phyloP scores from a whole-genome alignment of 2,113 vertebrate genomes.

The Oryzias javanicus region DNA sequence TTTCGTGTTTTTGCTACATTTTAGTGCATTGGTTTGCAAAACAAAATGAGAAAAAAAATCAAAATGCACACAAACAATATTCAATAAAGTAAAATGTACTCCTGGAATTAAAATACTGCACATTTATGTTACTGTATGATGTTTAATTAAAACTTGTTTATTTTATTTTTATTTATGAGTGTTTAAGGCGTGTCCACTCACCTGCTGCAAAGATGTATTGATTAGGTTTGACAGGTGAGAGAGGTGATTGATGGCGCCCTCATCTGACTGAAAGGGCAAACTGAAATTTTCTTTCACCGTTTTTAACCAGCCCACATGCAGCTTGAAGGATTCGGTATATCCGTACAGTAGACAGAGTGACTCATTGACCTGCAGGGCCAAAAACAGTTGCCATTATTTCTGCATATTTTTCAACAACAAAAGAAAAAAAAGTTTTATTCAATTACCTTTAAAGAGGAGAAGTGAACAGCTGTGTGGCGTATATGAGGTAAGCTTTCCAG shows the following conservation, averaged over 20 bases:
- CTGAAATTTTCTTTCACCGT: constrained; percentile 35
- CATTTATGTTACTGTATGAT: background rate
- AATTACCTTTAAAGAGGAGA: constrained; percentile 33
- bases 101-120: too few species aligned
- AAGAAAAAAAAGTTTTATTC: background rate
- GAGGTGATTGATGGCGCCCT: constrained; percentile 28
- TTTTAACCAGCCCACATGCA: constrained; percentile 64
- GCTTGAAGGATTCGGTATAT: constrained; percentile 33
- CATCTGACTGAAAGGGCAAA: constrained; percentile 21
- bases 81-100: too few species aligned
- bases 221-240: constrained; percentile 17
- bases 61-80: too few species aligned
- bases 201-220: constrained; percentile 36
- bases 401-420: too few species aligned
- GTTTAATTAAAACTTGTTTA: background rate
- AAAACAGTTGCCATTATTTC: background rate
- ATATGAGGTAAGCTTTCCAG: constrained; percentile 42
- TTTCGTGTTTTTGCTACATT: too few species aligned
- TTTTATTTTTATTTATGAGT: background rate
- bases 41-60: too few species aligned
- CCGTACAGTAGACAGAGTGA: constrained; percentile 46
- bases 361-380: constrained; percentile 49
- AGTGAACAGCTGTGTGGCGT: background rate
- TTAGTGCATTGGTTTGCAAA: too few species aligned
- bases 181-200: constrained; percentile 22